phyloP scores from a whole-genome alignment of 2,797 vertebrate species.

The Pseudomugil gertrudae region DNA sequence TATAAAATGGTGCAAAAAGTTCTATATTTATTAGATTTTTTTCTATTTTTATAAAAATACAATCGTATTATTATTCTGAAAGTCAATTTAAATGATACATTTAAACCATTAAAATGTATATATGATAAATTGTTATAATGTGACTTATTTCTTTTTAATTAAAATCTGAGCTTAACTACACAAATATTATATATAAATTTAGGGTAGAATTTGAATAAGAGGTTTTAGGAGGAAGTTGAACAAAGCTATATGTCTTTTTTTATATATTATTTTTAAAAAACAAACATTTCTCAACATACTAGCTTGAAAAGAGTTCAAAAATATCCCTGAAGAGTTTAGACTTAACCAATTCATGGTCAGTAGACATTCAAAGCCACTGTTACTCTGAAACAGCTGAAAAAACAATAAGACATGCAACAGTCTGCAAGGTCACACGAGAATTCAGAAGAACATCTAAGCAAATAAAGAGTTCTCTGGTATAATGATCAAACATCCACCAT shows the following conservation, averaged over 20 bases:
- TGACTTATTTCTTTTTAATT: neutral
- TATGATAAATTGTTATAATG: neutral
- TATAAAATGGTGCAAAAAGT: neutral
- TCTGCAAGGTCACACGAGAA: no score
- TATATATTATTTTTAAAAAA: neutral
- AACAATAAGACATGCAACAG: neutral
- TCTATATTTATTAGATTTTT: neutral
- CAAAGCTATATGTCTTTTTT: neutral
- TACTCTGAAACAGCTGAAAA: neutral
- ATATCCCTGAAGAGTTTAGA: neutral
- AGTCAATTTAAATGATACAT: neutral
- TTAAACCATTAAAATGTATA: neutral
- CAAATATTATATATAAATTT: neutral
- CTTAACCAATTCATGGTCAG: neutral
- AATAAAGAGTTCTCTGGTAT: neutral
- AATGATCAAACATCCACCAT: no score
- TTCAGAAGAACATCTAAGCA: neutral
- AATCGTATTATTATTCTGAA: neutral
- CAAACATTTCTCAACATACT: neutral
- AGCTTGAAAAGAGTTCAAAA: neutral
- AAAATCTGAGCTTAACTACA: neutral
- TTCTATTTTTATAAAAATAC: neutral
- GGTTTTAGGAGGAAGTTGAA: neutral
- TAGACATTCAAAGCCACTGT: neutral
- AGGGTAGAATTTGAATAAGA: neutral